Evolutionary conservation across 2,888 invertebrate genomes (phyloP).

Genomic region (Nemotelus nigrinus): DNA sequence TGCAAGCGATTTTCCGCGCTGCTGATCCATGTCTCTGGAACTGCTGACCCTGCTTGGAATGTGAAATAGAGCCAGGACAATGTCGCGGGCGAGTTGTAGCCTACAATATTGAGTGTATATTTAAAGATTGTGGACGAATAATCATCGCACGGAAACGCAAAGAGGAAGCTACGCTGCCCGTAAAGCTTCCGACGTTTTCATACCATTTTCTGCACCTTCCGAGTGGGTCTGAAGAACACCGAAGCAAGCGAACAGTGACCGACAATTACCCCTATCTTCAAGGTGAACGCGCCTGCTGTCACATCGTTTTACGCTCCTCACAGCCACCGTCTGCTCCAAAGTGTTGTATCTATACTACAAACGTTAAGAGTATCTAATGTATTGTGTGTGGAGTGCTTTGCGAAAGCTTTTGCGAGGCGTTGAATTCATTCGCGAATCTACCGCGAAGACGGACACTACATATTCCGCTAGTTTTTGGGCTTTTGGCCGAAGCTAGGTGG

Average conservation of each 20-base stretch:
- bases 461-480: slow-evolving; percentile 26
- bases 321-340: neutral
- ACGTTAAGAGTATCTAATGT: slow-evolving; percentile 8
- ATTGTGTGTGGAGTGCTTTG: neutral
- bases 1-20: neutral
- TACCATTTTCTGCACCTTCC: neutral
- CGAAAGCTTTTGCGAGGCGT: slow-evolving; percentile 34
- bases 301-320: no score
- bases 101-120: neutral
- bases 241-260: slow-evolving; percentile 31
- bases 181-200: no score
- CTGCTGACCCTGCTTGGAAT: neutral
- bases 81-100: neutral
- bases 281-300: slow-evolving; percentile 16
- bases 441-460: slow-evolving; percentile 39
- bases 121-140: neutral
- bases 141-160: no score
- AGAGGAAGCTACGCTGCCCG: no score
- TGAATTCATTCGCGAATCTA: slow-evolving; percentile 42
- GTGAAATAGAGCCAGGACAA: slow-evolving; percentile 9
- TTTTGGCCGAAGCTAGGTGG: neutral
- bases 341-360: neutral
- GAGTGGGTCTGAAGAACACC: slow-evolving; percentile 13
- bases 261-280: slow-evolving; percentile 32
- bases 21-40: slow-evolving; percentile 17